Evolutionary conservation across 2,797 vertebrate species (phyloP).

Genomic region (Astyanax mexicanus): DNA sequence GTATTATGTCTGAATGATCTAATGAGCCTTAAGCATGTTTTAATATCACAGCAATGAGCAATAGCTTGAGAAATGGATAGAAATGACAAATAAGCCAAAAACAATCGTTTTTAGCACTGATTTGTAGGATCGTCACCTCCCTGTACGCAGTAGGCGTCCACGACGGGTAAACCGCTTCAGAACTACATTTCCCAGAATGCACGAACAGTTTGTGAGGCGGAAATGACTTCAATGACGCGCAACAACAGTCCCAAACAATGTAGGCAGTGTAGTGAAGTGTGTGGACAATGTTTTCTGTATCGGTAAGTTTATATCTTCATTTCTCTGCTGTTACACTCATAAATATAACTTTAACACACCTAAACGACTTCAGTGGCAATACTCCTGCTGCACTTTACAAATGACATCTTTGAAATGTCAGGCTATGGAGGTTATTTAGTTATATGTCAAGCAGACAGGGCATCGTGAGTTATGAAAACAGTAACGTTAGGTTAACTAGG

Average conservation of each 20-base stretch:
- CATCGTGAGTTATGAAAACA: background rate
- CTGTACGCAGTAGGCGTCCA: too few relatives aligned
- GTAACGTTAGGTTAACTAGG: background rate
- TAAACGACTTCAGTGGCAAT: background rate
- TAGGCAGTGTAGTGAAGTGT: background rate
- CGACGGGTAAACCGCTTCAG: too few relatives aligned
- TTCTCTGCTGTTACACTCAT: background rate
- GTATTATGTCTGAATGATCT: background rate
- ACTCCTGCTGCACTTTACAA: background rate
- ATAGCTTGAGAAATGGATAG: background rate
- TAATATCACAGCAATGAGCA: background rate
- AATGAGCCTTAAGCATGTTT: background rate
- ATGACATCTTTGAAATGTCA: background rate
- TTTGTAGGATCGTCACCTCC: background rate
- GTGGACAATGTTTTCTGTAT: constrained; percentile 6
- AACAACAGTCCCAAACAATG: background rate
- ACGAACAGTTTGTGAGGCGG: constrained; percentile 33
- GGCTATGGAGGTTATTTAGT: background rate
- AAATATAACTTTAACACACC: background rate
- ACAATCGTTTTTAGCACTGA: background rate
- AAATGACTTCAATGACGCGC: constrained; percentile 22
- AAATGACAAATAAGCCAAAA: background rate
- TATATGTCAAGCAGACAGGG: background rate
- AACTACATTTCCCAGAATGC: constrained; percentile 57
- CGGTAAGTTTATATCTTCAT: constrained; percentile 27